Base-by-base conservation (phyloP, 2,797 vertebrate genomes). In the Ibycter americanus region DNA sequence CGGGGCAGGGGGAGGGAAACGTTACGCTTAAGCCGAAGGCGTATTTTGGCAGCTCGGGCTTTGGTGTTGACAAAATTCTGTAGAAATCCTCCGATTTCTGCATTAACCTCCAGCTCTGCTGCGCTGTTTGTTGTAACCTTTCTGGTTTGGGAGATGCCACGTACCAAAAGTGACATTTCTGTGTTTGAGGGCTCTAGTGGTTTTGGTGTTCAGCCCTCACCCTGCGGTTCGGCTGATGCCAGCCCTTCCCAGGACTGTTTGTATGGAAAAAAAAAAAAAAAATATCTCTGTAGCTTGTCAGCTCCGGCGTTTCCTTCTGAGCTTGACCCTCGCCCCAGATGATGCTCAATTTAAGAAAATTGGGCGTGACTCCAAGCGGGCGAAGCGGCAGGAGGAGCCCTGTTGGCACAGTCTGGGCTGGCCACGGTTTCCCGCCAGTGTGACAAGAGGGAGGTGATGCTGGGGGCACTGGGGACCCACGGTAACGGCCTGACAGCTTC, bases 361-460 rank as follows among this genome's bases (percentile, higher is more conserved):
- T 1, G 34, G 20, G 9, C 0, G 17, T 52, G 62, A 13, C 42
- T 25, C 7, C 0, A 14, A 12, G 88, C 1, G 1, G 55, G 32
- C 1, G 54, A 14, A n/a, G 68, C 4, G n/a, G 46, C 40, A 1
- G 0, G 0, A 27, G 58, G 42, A 46, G 62, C 27, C 31, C 14
- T 4, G 23, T 7, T 9, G 52, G 54, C 1, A 2, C 4, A 81
- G 38, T 55, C 62, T 7, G 51, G 32, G 36, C 32, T 38, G 66
- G 59, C 25, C 0, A 1, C 1, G 4, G 4, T n/a, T 63, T 38
- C 32, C 4, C 21, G 1, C 3, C 0, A 2, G 12, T 19, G 66
- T 47, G 59, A 25, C 12, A 11, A 58, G 51, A 21, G n/a, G 29
- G 40, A 46, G 61, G 74, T 0, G 5, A 61, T 49, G 26, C 15